Evolutionary conservation across 2,888 invertebrate genomes (phyloP), one percentile per base, ranked within the genome.

Genomic region (Callimorpha dominula): DNA sequence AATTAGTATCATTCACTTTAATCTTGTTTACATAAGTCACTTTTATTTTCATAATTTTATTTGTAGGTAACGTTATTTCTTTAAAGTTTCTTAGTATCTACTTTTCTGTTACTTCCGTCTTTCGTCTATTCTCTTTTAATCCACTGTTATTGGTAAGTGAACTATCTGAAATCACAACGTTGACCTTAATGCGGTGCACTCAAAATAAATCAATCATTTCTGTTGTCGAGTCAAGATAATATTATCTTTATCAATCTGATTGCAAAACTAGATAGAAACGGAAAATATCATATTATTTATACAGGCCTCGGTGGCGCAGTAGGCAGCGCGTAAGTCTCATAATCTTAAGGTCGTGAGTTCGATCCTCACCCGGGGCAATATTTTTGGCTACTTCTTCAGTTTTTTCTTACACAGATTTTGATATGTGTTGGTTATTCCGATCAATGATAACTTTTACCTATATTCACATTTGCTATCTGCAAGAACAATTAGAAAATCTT

Each of bases 311-410:
- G 97, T 97, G 96, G 97, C 97, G 97, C 97, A 97, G 97, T 97
- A 97, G 97, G 97, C 97, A 97, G 97, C 97, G 97, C 97, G 97
- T 97, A 97, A 97, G 97, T 97, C 97, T 97, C 97, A 97, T 97
- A 97, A 97, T 97, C 97, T 97, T 97, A 98, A 98, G 98, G 98
- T 98, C 98, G 98, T 82, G 83, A 82, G 83, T 82, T 83, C 84
- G 84, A 83, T 83, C 84, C 84, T 83, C 82, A 82, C 84, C 84
- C 82, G 84, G 84, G 79, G 82, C 79, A 80, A 46, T 46, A 46
- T 46, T 46, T 46, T 46, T 8, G 43, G 6, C 43, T 31, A 31
- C 31, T 31, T 9, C 43, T 46, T 6, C 9, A 46, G 43, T 46
- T 46, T 46, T 8, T 46, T 9, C 9, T 46, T 9, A 46, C 43